Base-by-base conservation (phyloP, 2,888 invertebrate species). In the Ypsolopha sequella region DNA sequence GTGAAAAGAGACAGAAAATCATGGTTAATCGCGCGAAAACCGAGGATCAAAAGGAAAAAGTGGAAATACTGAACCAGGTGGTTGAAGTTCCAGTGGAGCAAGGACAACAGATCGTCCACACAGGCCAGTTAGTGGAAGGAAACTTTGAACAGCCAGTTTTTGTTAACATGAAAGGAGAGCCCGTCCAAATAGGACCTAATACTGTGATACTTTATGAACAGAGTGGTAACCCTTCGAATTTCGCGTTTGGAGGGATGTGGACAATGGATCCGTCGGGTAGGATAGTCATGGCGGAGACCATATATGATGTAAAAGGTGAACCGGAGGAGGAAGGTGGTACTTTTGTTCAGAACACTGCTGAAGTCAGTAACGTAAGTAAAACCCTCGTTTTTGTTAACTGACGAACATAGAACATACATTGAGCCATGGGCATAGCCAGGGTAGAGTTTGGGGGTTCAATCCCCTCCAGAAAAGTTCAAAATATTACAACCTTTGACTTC, bases 221-320 rank as follows among this genome's bases (percentile, higher is more conserved):
- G 57, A 82, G 82, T 47, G 82, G 84, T 0, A 84, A 80, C 39
- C 85, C 86, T 0, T 84, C 86, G 0, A 86, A 85, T 59, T 87
- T 81, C 51, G 76, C 87, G 0, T 87, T 87, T 46, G 84, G 86
- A 1, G 87, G 87, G 0, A 87, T 87, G 84, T 84, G 87, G 82
- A 82, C 86, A 0, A 85, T 87, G 79, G 87, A 87, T 53, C 71
- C 76, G 1, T 76, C 87, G 0, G 87, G 87, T 0, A 63, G 87
- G 24, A 85, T 87, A n/a, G 85, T 87, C 1, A 85, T 87, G 84
- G 85, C 87, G 0, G 87, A 87, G 56, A 84, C 87, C 0, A 84
- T 87, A 34, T 87, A 87, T 50, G 87, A 87, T 55, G 87, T 87
- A 7, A 87, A 87, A 58, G 85, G 85, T 0, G 87, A 86, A 36